These are phyloP conservation scores for Acropora tenuis DNA, from an alignment of 64 coral and sea anemone species.

Conservation along the genomic window DNA sequence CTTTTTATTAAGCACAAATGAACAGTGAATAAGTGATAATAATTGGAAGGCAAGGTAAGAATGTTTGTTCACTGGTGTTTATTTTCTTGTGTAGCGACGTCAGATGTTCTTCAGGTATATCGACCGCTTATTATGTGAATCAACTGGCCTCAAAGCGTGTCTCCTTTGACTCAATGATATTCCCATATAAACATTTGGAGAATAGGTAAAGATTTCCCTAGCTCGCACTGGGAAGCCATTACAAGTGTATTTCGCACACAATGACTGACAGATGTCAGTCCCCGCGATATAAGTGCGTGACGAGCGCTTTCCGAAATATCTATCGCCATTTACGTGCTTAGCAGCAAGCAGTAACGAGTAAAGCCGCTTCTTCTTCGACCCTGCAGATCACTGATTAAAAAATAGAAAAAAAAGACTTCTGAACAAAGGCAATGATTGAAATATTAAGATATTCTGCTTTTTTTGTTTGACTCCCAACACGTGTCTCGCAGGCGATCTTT, in stretches of 20 bases:
- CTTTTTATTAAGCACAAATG: neutral
- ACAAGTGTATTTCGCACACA: conserved; percentile 7
- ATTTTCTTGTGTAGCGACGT: neutral
- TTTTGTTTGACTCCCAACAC: conserved; percentile 27
- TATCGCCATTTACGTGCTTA: conserved; percentile 3
- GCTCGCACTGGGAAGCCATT: conserved; percentile 7
- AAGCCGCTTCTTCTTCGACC: neutral
- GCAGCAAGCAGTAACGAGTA: too few species aligned
- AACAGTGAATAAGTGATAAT: neutral
- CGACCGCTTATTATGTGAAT: conserved; percentile 14
- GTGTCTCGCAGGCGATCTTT: conserved; percentile 19
- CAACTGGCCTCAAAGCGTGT: conserved; percentile 13
- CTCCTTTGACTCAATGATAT: neutral
- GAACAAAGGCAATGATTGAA: conserved; percentile 22
- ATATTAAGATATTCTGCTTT: conserved; percentile 34
- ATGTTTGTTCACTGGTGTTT: neutral
- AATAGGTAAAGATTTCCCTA: neutral
- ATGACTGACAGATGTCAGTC: conserved; percentile 53
- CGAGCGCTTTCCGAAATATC: neutral
- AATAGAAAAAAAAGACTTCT: neutral
- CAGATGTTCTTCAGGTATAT: conserved; percentile 11
- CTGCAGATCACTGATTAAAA: conserved; percentile 11
- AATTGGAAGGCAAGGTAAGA: neutral
- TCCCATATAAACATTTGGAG: neutral
- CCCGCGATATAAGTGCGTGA: conserved; percentile 17